A percentile compares a stretch with the other conserved stretches of the same genome.
These are phyloP conservation scores for Hirtodrosophila confusa DNA, from an alignment of 2,888 invertebrate species.

Conservation along the genomic window DNA sequence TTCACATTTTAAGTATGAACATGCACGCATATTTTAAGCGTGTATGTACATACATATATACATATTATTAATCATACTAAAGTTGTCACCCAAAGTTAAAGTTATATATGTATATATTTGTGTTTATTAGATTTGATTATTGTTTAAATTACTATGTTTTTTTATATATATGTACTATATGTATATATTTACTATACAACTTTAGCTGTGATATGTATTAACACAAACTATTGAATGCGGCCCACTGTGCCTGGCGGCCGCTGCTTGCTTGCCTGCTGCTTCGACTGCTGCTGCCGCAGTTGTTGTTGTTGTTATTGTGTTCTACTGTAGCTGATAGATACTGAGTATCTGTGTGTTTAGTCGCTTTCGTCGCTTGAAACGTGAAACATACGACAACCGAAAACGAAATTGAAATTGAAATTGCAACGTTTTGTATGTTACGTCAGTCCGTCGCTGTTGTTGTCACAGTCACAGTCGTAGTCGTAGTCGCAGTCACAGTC, in stretches of 20 bases:
- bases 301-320: slow-evolving; percentile 65
- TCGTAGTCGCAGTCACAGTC: slow-evolving; percentile 18
- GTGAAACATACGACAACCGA: slow-evolving; percentile 78
- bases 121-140: background rate
- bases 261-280: slow-evolving; percentile 37
- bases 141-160: background rate
- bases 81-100: too few relatives aligned
- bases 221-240: background rate
- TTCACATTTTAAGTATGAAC: too few relatives aligned
- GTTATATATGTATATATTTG: too few relatives aligned
- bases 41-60: too few relatives aligned
- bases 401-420: slow-evolving; percentile 63
- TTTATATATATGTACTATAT: background rate
- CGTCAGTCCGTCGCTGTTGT: slow-evolving; percentile 61
- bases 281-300: slow-evolving; percentile 10
- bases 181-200: background rate
- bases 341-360: slow-evolving; percentile 78
- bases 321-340: slow-evolving; percentile 79
- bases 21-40: too few relatives aligned
- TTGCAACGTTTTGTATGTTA: slow-evolving; percentile 68
- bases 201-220: background rate
- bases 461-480: slow-evolving; percentile 25
- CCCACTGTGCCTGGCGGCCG: slow-evolving; percentile 44
- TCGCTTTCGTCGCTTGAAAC: slow-evolving; percentile 81
- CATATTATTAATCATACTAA: too few relatives aligned